phyloP scores from a whole-genome alignment of 2,888 invertebrate species.

The Tyria jacobaeae region DNA sequence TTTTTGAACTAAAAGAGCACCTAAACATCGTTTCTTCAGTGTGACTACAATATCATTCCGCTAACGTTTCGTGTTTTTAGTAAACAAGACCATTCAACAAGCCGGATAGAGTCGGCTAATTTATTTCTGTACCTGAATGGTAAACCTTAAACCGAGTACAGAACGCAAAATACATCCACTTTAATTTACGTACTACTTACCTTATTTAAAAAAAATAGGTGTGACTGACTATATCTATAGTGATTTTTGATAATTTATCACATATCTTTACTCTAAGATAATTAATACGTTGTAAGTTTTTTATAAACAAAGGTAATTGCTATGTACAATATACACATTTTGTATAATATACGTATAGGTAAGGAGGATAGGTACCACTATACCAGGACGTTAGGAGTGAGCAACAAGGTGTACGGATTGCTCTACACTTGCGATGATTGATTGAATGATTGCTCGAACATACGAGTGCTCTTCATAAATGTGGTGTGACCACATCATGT shows the following conservation, averaged over 20 bases:
- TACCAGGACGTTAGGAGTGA: slow-evolving; percentile 30
- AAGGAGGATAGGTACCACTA: slow-evolving; percentile 15
- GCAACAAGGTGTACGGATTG: slow-evolving; percentile 36
- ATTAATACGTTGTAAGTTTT: too few species aligned
- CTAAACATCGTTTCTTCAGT: background rate
- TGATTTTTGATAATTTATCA: too few species aligned
- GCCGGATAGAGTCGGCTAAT: background rate
- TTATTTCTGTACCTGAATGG: background rate
- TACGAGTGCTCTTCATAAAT: slow-evolving; percentile 36
- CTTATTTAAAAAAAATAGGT: too few species aligned
- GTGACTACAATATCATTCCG: background rate
- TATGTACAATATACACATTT: too few species aligned
- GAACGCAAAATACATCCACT: background rate
- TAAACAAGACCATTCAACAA: slow-evolving; percentile 2
- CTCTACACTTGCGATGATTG: slow-evolving; percentile 40
- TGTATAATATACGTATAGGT: too few species aligned
- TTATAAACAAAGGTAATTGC: too few species aligned
- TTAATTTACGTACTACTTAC: too few species aligned
- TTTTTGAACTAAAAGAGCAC: background rate
- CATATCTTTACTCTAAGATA: too few species aligned
- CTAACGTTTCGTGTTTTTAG: background rate
- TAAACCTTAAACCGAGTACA: background rate
- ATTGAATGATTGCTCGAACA: slow-evolving; percentile 55
- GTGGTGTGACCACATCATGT: slow-evolving; percentile 38
- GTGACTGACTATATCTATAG: too few species aligned